Conservation (phyloP, 2,113 vertebrate genomes). For the Bambusicola thoracicus region DNA sequence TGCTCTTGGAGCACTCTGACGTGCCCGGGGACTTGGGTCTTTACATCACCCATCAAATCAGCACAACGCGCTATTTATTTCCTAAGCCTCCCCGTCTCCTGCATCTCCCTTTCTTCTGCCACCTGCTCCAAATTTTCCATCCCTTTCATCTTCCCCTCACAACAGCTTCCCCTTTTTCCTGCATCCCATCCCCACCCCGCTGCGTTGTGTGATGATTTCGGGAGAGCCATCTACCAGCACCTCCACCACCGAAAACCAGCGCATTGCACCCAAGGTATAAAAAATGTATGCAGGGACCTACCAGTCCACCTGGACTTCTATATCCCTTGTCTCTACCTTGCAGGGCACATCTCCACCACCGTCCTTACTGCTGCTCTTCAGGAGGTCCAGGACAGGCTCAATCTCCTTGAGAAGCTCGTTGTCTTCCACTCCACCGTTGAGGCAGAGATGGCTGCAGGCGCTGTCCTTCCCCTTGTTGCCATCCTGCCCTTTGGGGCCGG, state of each 20-base stretch:
- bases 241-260: not conserved
- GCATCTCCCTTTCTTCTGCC: not conserved
- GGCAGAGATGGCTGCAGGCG: constrained; percentile 61
- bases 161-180: rapidly evolving
- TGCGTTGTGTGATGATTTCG: not conserved
- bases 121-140: not conserved
- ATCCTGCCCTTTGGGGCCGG: constrained; percentile 62
- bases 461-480: constrained; percentile 65
- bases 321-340: constrained; percentile 83
- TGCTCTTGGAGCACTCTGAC: not conserved
- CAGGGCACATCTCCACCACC: constrained; percentile 79
- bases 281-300: constrained; percentile 72
- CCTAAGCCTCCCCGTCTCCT: not conserved
- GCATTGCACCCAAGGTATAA: not conserved
- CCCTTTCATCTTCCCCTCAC: not conserved
- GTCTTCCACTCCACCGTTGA: constrained; percentile 84
- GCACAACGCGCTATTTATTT: not conserved
- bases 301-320: constrained; percentile 93
- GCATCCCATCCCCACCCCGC: not conserved
- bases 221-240: not conserved
- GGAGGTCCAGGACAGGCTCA: constrained; percentile 89
- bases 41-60: rapidly evolving
- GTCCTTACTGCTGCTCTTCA: constrained; percentile 82
- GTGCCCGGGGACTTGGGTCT: not conserved
- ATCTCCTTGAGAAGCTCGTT: constrained; percentile 93